A percentile compares a stretch with the other conserved stretches of the same genome.
phyloP scores from a whole-genome alignment of 2,888 invertebrate species.

The Conomelus anceps region DNA sequence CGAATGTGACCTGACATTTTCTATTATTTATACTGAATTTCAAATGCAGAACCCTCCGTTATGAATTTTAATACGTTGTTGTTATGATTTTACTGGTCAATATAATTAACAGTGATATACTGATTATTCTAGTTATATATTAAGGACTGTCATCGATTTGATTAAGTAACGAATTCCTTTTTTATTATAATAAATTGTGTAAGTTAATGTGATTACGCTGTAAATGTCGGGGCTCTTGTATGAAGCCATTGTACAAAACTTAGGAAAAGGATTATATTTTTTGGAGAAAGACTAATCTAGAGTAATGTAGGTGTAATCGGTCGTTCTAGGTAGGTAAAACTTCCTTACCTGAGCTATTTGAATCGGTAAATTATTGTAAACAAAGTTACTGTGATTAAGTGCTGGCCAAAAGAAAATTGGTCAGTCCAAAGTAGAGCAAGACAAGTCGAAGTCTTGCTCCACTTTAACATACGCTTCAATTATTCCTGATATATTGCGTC shows the following conservation, averaged over 20 bases:
- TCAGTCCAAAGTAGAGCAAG: background rate
- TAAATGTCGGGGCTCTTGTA: background rate
- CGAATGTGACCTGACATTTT: background rate
- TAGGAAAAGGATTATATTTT: slow-evolving; percentile 5
- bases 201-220: background rate
- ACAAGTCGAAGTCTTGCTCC: slow-evolving; percentile 8
- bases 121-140: background rate
- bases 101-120: background rate
- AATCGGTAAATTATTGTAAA: slow-evolving; percentile 6
- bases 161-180: background rate
- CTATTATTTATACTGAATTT: slow-evolving; percentile 3
- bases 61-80: background rate
- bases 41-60: background rate
- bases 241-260: slow-evolving; percentile 9
- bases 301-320: slow-evolving; percentile 5
- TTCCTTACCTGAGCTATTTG: slow-evolving; percentile 25
- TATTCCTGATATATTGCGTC: slow-evolving; percentile 37
- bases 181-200: slow-evolving; percentile 18
- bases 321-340: slow-evolving; percentile 12
- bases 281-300: slow-evolving; percentile 20
- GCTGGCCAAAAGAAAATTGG: slow-evolving; percentile 9
- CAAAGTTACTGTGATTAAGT: slow-evolving; percentile 21
- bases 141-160: background rate
- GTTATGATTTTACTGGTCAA: background rate
- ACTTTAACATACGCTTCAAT: slow-evolving; percentile 25